phyloP scores from a whole-genome alignment of 2,797 vertebrate species.

The Nothura maculosa region DNA sequence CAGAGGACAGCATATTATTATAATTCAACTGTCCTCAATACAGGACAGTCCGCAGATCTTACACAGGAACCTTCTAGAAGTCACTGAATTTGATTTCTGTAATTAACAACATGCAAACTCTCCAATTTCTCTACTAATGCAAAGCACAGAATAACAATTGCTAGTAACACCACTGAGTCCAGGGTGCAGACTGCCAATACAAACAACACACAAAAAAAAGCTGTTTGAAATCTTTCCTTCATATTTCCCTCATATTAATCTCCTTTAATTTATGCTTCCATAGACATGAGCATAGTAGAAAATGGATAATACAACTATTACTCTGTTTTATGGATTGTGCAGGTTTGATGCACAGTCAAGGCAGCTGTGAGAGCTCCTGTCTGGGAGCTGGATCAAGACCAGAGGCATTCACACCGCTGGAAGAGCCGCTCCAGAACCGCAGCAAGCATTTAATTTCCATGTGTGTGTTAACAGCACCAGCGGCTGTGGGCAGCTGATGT shows the following conservation, averaged over 20 bases:
- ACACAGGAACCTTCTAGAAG: background rate
- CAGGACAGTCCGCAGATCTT: background rate
- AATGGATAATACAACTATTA: slow-evolving; percentile 13
- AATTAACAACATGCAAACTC: background rate
- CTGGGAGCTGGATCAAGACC: background rate
- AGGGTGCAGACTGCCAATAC: background rate
- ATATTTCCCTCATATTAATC: background rate
- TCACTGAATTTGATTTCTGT: background rate
- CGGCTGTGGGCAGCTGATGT: background rate
- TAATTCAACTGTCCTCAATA: background rate
- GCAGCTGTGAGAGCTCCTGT: background rate
- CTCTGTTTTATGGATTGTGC: background rate
- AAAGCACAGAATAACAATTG: fast-evolving
- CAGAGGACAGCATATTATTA: background rate
- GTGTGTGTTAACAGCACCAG: background rate
- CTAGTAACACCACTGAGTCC: background rate
- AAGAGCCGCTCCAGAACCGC: background rate
- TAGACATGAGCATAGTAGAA: background rate
- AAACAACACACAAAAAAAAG: background rate
- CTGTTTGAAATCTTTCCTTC: background rate
- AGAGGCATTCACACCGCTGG: background rate
- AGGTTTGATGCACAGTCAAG: background rate
- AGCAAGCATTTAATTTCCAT: background rate
- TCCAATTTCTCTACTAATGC: background rate
- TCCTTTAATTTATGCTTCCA: background rate